phyloP scores from a whole-genome alignment of 2,797 vertebrate species.

The Gymnothorax javanicus region DNA sequence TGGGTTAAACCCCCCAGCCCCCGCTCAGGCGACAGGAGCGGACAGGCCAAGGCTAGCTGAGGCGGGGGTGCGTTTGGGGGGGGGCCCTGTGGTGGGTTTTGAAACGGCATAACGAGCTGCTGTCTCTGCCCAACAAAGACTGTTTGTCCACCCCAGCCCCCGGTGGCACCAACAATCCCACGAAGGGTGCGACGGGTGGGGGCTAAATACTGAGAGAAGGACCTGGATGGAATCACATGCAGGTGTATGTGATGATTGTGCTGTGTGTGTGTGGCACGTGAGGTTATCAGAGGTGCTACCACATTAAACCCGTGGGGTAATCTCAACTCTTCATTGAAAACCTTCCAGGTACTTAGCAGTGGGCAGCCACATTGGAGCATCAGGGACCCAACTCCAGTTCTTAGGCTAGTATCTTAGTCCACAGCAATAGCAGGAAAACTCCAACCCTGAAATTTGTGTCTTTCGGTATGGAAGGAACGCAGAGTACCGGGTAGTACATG shows the following conservation, averaged over 20 bases:
- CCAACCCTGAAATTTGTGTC: no score
- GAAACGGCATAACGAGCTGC: constrained; percentile 3
- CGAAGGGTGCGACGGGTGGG: not conserved
- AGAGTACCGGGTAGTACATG: no score
- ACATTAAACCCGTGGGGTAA: no score
- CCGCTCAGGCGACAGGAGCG: not conserved
- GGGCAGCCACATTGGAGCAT: no score
- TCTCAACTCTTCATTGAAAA: no score
- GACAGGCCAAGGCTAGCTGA: not conserved
- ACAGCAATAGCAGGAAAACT: no score
- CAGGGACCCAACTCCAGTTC: no score
- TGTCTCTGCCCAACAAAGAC: not conserved
- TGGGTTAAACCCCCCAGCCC: not conserved
- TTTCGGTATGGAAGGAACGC: no score
- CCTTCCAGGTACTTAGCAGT: no score
- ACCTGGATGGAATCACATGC: not conserved
- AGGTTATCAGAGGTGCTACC: not conserved
- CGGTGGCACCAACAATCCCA: not conserved
- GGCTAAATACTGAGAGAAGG: not conserved
- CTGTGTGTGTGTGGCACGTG: not conserved
- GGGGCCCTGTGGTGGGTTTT: not conserved
- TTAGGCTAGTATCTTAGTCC: no score
- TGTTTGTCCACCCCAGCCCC: not conserved
- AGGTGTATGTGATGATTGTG: no score
- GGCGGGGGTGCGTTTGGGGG: not conserved